Base-by-base conservation (phyloP, 2,888 invertebrate species). In the Trissonchulus latispiculum region DNA sequence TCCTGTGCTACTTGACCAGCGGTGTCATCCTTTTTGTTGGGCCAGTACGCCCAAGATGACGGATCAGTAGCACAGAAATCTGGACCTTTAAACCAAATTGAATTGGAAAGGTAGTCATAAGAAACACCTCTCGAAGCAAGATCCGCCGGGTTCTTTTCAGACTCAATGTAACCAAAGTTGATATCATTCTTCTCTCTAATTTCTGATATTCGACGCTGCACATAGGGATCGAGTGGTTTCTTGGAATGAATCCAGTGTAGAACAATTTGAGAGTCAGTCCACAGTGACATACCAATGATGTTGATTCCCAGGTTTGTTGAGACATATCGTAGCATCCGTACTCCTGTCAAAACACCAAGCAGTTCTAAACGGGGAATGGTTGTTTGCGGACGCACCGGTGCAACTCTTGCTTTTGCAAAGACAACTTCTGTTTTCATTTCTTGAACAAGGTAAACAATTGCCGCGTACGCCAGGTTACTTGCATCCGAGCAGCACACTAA, bases 111-210 rank as follows among this genome's bases (percentile, higher is more conserved):
- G 29, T 76, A 72, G 1, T 61, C 31, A 0, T 75, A 71, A 23
- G 73, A 28, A 8, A n/a, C 77, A 1, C 15, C 79, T 80, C 68
- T 79, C 35, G 18, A 78, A 1, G 77, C 76, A 3, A 76, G 72
- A 73, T 81, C 81, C 1, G 80, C 81, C 1, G 81, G 80, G 73
- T 81, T 81, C 0, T 77, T 74, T 31, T 75, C 61, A 0, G n/a
- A n/a, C n/a, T n/a, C n/a, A n/a, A n/a, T n/a, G n/a, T n/a, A n/a
- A n/a, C n/a, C n/a, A n/a, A n/a, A n/a, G n/a, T n/a, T n/a, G n/a
- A n/a, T n/a, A n/a, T n/a, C n/a, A n/a, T n/a, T n/a, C n/a, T n/a
- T n/a, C 1, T 62, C 73, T n/a, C 75, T 69, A 36, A 80, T 79
- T 29, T 78, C 76, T 15, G 75, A 70, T 8, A 80, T 72, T 8